Conservation (phyloP, 2,113 vertebrate genomes). For the Perca fluviatilis region DNA sequence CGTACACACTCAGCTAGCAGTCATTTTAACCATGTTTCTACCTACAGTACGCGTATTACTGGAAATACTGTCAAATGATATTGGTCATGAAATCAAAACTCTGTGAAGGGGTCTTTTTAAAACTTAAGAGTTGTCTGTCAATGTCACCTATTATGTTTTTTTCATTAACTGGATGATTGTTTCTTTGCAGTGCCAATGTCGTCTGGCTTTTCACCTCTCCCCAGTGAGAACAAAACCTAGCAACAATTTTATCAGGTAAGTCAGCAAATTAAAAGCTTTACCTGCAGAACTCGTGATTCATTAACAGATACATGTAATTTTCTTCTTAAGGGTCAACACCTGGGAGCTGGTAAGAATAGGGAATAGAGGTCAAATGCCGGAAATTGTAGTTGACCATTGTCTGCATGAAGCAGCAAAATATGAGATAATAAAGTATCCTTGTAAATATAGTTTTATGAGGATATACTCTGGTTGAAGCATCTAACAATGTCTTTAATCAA, state of each 20-base stretch:
- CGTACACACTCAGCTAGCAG: background rate
- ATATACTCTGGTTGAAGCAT: background rate
- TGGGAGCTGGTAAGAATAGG: background rate
- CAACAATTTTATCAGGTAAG: background rate
- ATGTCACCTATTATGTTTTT: background rate
- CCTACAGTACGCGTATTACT: background rate
- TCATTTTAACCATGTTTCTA: background rate
- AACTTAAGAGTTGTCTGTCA: background rate
- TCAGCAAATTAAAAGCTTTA: background rate
- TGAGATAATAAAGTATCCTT: background rate
- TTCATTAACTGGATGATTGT: constrained; percentile 46
- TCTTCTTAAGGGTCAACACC: background rate
- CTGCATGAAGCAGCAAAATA: background rate
- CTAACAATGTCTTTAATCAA: background rate
- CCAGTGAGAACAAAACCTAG: background rate
- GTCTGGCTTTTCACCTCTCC: too few relatives aligned
- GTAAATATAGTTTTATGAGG: background rate
- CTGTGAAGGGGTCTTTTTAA: background rate
- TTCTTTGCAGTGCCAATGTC: constrained; percentile 19
- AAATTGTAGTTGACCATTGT: background rate
- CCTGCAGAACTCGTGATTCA: background rate
- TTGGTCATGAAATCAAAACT: background rate
- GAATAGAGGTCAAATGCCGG: background rate
- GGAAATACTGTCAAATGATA: constrained; percentile 30
- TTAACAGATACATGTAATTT: background rate